Conservation (phyloP, 2,113 vertebrate species). For the Myiagra hebetior region DNA sequence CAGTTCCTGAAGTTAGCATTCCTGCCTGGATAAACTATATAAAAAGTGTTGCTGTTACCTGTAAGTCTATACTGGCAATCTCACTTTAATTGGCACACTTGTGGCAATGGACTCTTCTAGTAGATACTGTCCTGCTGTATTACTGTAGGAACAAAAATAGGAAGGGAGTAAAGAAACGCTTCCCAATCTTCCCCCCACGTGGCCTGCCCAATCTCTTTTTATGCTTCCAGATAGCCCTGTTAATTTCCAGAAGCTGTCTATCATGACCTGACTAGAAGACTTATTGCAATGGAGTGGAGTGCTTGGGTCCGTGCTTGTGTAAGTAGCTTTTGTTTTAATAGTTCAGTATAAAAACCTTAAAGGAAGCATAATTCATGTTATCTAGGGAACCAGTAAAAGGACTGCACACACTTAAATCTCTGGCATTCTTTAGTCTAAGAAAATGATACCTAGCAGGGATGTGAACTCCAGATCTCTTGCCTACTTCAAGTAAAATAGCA, state of each 20-base stretch:
- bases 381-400: background rate
- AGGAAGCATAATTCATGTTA: background rate
- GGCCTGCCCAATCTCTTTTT: background rate
- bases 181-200: background rate
- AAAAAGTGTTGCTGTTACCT: background rate
- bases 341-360: background rate
- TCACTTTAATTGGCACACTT: background rate
- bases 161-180: background rate
- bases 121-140: background rate
- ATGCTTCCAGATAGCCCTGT: background rate
- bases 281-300: background rate
- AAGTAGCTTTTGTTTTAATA: background rate
- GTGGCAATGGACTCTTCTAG: background rate
- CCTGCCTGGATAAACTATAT: background rate
- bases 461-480: background rate
- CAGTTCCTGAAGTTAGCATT: background rate
- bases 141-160: background rate
- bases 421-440: background rate
- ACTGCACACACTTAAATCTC: background rate
- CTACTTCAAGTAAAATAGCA: background rate
- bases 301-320: background rate
- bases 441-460: background rate
- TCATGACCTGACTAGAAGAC: background rate
- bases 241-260: background rate
- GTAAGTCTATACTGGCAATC: background rate